Evolutionary conservation across 1,140 invertebrate genomes (phyloP), one percentile per base, ranked within the genome.

Genomic region (Belonocnema kinseyi): DNA sequence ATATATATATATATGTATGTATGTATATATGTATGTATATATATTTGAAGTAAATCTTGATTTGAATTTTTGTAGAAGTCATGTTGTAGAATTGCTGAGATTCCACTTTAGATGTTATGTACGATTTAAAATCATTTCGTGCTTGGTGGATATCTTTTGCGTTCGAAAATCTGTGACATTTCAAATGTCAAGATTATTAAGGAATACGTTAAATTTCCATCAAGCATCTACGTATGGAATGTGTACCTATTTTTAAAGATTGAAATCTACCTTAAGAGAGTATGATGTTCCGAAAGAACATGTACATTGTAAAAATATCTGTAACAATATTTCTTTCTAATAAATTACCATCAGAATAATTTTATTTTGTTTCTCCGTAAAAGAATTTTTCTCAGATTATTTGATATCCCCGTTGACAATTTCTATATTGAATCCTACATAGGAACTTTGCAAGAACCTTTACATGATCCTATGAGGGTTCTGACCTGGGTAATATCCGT

Each of bases 221-320:
- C 17, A n/a, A 46, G 40, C 40, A 46, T 46, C 10, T 46, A 46
- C 40, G 40, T 46, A 11, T 11, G 40, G 33, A 61, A 26, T 61
- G 13, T 13, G 16, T 12, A 66, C 16, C 40, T 66, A 66, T 40
- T 19, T 19, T 54, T 40, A 66, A 66, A 33, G 33, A 14, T 66
- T 66, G 13, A 61, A 61, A 13, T 46, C 33, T 40, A 66, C 53
- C 17, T 54, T 54, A 16, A 46, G 16, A 66, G 56, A 11, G 33
- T 10, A 4, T 66, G 33, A 74, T 40, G 46, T 80, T 53, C 77
- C 79, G 53, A 84, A 80, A 73, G 46, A 80, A 81, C 76, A 71
- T 85, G 78, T 84, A 84, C 58, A 84, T 86, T 86, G 76, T 86
- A 86, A 83, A 13, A 40, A 33, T 70, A 73, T 82, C 78, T 79